These are phyloP conservation scores for Catocala nupta DNA, from an alignment of 2,888 invertebrate species.

Conservation along the genomic window DNA sequence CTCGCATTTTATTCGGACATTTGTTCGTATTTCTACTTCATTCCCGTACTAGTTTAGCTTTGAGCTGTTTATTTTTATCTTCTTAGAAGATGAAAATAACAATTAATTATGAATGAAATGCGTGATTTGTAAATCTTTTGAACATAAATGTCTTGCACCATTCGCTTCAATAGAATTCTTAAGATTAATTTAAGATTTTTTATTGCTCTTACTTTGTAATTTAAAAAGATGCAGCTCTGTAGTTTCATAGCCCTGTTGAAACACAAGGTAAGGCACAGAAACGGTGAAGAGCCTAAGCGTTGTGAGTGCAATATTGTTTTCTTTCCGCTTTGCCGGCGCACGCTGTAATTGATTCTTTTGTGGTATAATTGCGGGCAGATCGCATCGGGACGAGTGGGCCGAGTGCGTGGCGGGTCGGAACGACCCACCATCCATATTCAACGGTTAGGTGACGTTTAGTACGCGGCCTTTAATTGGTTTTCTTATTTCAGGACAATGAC, in stretches of 20 bases:
- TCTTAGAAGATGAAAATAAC: too few relatives aligned
- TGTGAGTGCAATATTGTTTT: slow-evolving; percentile 77
- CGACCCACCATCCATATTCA: slow-evolving; percentile 68
- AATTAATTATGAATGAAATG: too few relatives aligned
- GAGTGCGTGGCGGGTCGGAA: slow-evolving; percentile 51
- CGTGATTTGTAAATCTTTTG: too few relatives aligned
- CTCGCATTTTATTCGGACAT: too few relatives aligned
- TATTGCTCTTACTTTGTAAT: too few relatives aligned
- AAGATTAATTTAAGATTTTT: too few relatives aligned
- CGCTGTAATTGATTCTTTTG: slow-evolving; percentile 84
- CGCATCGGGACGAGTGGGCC: slow-evolving; percentile 59
- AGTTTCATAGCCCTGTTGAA: slow-evolving; percentile 40
- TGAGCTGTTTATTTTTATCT: too few relatives aligned
- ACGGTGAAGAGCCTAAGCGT: slow-evolving; percentile 75
- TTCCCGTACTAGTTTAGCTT: too few relatives aligned
- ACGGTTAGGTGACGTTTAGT: slow-evolving; percentile 69
- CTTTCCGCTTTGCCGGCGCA: slow-evolving; percentile 66
- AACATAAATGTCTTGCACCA: too few relatives aligned
- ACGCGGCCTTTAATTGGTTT: slow-evolving; percentile 69
- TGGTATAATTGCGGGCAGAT: slow-evolving; percentile 76
- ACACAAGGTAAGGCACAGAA: slow-evolving; percentile 68
- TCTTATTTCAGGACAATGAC: slow-evolving; percentile 62
- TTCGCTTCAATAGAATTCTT: too few relatives aligned
- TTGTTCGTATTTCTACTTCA: too few relatives aligned
- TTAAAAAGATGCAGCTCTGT: slow-evolving; percentile 44